Base-by-base conservation (phyloP, 2,888 invertebrate genomes). In the Lithosia quadra region DNA sequence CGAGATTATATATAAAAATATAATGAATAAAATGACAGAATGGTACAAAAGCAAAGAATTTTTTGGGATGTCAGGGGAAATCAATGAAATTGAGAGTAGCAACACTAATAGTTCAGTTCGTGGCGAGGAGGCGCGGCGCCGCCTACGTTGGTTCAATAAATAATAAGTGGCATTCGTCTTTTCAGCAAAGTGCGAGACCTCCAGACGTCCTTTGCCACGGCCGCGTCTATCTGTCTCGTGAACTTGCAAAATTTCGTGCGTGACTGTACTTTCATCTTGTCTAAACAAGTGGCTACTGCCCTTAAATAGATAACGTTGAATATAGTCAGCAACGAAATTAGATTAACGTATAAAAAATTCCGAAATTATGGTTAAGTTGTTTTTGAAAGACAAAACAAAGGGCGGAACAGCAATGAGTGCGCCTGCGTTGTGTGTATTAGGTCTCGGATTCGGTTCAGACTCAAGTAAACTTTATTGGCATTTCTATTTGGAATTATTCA, bases 81-180 rank as follows among this genome's bases (percentile, higher is more conserved):
- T 28, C 13, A 63, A 55, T 56, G 21, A 39, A 21, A 10, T 18
- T 57, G 13, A 56, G 39, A n/a, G 36, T 8, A 39, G 64, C 11
- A 28, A 39, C 24, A 39, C 39, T n/a, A 21, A 55, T 22, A 21
- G 22, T 24, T 62, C 7, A 18, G 18, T 2, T 22, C 36, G 18
- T 39, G 21, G 55, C n/a, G 11, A n/a, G 64, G 22, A 56, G 56
- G 18, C 13, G 24, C 24, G 56, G 11, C 56, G 39, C 64, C 28
- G n/a, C 43, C 36, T 33, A 13, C 56, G 43, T n/a, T 43, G 65
- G 84, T 80, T 86, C 86, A 83, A 88, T 89, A 89, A 89, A 90
- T 89, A 89, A 89, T 86, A 88, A 87, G 85, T 85, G 87, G 84
- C 87, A 87, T 90, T 89, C 84, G 88, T 89, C 88, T 90, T 87